Base-by-base conservation (phyloP, 1,140 invertebrate genomes). In the Plodia interpunctella region DNA sequence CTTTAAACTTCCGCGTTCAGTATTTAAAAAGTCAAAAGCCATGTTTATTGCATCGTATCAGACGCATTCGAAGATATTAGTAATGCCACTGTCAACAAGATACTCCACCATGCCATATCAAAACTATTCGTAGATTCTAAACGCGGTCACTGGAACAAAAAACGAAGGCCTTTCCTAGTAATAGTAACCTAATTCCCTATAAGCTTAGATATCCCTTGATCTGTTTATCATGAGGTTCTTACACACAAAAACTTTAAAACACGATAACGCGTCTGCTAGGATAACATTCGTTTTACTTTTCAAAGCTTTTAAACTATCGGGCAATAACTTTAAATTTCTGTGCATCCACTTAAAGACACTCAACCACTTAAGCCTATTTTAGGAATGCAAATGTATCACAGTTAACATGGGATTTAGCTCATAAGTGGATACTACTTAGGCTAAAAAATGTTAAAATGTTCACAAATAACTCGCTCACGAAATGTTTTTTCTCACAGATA, bases 101-200 rank as follows among this genome's bases (percentile, higher is more conserved):
- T 15, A 44, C 32, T 35, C 13, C 32, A n/a, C n/a, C 2, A 35
- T n/a, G n/a, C 53, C n/a, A 60, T 65, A 65, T 65, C 63, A 55
- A 19, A 52, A n/a, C 18, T 52, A 49, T 53, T 51, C 38, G 49
- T 35, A 20, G 52, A 58, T 60, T 44, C 52, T 11, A 51, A 80
- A 78, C 56, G 71, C 61, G 82, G 82, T 87, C 80, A 87, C 63
- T 80, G 64, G 79, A 61, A 68, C 78, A 83, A 83, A 82, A 87
- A 85, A 73, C 54, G 62, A 74, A 65, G 60, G 68, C 57, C 70
- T 56, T 60, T 65, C 58, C 56, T 74, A 71, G 71, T 72, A 74
- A 74, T 76, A 74, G 63, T 80, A 74, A 74, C 78, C 78, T 68
- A 76, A 62, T 79, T 80, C 66, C 63, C 38, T 65, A 64, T 57